These are phyloP conservation scores for Drosophila mimetica DNA, from an alignment of 2,888 invertebrate species.

Conservation along the genomic window DNA sequence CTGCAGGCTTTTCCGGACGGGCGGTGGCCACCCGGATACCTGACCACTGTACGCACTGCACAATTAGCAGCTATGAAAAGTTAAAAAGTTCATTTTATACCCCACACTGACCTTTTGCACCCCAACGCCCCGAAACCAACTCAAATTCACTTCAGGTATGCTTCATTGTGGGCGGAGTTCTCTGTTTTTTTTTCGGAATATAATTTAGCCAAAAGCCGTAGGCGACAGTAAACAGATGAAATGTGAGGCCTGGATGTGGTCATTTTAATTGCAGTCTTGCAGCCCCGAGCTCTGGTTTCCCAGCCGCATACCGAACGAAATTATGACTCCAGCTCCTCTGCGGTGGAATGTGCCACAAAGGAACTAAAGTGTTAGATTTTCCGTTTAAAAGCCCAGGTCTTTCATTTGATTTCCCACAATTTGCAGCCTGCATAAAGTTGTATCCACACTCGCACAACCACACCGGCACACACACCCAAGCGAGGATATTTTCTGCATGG, in stretches of 20 bases:
- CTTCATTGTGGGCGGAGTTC: neutral
- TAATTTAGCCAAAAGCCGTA: neutral
- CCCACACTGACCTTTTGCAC: slow-evolving; percentile 1
- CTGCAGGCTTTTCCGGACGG: neutral
- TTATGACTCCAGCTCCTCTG: neutral
- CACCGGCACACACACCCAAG: no score
- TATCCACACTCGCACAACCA: neutral
- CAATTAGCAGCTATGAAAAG: slow-evolving; percentile 19
- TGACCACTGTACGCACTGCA: neutral
- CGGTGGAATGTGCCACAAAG: slow-evolving; percentile 1
- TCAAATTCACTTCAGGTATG: neutral
- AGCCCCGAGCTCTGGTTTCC: neutral
- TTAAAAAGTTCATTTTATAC: slow-evolving; percentile 19
- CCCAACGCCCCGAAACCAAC: no score
- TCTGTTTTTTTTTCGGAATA: neutral
- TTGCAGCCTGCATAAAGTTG: slow-evolving; percentile 14
- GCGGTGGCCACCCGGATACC: no score
- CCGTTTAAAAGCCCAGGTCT: neutral
- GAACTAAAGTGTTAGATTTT: slow-evolving; percentile 9
- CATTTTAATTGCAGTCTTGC: slow-evolving; percentile 18
- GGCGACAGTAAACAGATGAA: slow-evolving; percentile 14
- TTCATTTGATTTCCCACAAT: slow-evolving; percentile 1
- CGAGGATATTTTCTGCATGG: slow-evolving; percentile 24
- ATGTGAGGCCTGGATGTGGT: slow-evolving; percentile 1
- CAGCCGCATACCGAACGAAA: neutral